Conservation (phyloP, 1,140 invertebrate genomes). For the Drosophila oshimai region DNA sequence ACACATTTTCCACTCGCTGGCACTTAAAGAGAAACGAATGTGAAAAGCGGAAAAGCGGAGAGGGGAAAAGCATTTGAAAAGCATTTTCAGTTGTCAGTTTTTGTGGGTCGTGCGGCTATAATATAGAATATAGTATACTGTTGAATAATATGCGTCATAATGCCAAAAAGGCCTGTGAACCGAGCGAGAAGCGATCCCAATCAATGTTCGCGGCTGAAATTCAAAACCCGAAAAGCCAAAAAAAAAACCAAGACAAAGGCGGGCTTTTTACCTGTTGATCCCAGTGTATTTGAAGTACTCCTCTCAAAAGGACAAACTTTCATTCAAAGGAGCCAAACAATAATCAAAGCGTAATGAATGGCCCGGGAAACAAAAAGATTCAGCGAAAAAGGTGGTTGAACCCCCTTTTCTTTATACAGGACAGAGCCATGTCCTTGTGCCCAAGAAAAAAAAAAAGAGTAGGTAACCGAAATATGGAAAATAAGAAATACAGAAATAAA, state of each 20-base stretch:
- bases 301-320: slow-evolving; percentile 73
- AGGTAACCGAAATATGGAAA: slow-evolving; percentile 21
- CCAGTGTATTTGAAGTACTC: background rate
- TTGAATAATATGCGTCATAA: slow-evolving; percentile 28
- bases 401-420: slow-evolving; percentile 31
- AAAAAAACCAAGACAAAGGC: slow-evolving; percentile 29
- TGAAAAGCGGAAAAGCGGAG: slow-evolving; percentile 10
- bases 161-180: slow-evolving; percentile 19
- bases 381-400: slow-evolving; percentile 66
- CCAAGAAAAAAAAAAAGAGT: slow-evolving; percentile 1
- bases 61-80: slow-evolving; percentile 23
- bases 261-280: slow-evolving; percentile 31
- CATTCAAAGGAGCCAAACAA: slow-evolving; percentile 39
- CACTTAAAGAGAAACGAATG: slow-evolving; percentile 27
- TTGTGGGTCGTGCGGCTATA: slow-evolving; percentile 11
- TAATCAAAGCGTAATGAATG: slow-evolving; percentile 53
- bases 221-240: slow-evolving; percentile 57
- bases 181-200: slow-evolving; percentile 34
- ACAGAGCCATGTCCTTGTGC: slow-evolving; percentile 54
- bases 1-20: slow-evolving; percentile 24
- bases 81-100: slow-evolving; percentile 56
- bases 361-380: slow-evolving; percentile 34
- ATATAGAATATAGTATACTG: slow-evolving; percentile 9
- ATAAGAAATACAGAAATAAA: background rate
- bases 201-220: slow-evolving; percentile 55